A percentile compares a stretch with the other conserved stretches of the same genome.
Evolutionary conservation across 2,113 vertebrate genomes (phyloP).

Genomic region (Podarcis muralis): DNA sequence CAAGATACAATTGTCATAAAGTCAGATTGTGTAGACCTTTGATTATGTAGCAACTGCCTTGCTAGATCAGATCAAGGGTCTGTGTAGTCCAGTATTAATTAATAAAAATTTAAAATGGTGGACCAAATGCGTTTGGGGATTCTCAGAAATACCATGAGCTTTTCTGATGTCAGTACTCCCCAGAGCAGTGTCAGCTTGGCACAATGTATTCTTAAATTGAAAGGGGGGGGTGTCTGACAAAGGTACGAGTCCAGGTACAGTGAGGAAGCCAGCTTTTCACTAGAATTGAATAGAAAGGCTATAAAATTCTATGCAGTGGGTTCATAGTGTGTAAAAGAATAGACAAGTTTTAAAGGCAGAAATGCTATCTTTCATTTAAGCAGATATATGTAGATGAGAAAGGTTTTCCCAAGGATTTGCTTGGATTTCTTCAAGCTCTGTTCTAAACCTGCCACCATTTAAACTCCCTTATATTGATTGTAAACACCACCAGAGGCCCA

Average conservation of each 20-base stretch:
- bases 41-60: background rate
- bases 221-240: background rate
- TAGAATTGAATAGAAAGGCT: background rate
- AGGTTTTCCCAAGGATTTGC: background rate
- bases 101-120: background rate
- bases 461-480: background rate
- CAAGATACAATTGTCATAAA: background rate
- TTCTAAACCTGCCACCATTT: background rate
- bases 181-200: background rate
- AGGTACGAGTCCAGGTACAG: background rate
- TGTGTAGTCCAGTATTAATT: background rate
- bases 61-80: background rate
- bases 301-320: background rate
- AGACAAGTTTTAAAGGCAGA: background rate
- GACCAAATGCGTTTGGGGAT: background rate
- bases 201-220: no score
- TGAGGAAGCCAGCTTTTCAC: background rate
- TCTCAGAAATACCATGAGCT: background rate
- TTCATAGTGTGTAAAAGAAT: background rate
- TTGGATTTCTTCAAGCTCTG: background rate
- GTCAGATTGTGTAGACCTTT: background rate
- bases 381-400: background rate
- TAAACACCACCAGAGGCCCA: background rate
- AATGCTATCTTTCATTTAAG: background rate
- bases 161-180: background rate